Base-by-base conservation (phyloP, 2,113 vertebrate genomes). In the Pogona vitticeps region DNA sequence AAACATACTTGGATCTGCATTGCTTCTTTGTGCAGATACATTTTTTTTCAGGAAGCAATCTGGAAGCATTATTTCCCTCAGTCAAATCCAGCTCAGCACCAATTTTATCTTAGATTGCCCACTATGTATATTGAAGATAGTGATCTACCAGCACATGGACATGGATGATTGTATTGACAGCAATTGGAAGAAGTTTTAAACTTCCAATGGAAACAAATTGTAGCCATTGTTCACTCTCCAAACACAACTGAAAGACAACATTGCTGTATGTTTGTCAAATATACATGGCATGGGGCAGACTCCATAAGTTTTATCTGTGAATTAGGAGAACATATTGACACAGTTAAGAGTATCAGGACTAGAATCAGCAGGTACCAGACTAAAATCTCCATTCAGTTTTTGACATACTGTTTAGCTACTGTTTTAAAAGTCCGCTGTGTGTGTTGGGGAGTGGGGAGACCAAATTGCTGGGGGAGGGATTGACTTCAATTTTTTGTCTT, bases 11-110 rank as follows among this genome's bases (percentile, higher is more conserved):
- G 82, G 80, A 36, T 56, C 76, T 73, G 33, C 86, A 31, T 83
- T 84, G 68, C 3, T 84, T 42, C 76, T 52, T 15, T n/a, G 42
- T 36, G 0, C 8, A 78, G 87, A 52, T 52, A 52, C 46, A 52
- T 52, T 52, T 38, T 80, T 80, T 70, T 84, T 61, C 86, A 75
- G 56, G 31, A 8, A 15, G 84, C 78, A 91, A 82, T 10, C 38
- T 67, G 36, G 15, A 67, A 81, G 20, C 9, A 18, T 42, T 81
- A n/a, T 42, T 67, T 6, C 36, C 38, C 36, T 12, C 31, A 2
- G 38, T 23, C 15, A 63, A 65, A 40, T 40, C 14, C 42, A 26
- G 15, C 61, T 3, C 6, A 28, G n/a, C 17, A 63, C 36, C 59
- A 80, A 40, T 67, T 40, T 26, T 21, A 65, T 40, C 31, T 52